Percentiles rank a stretch among this genome's conserved stretches.
Conservation (phyloP, 2,113 vertebrate species). For the Apteryx mantelli region DNA sequence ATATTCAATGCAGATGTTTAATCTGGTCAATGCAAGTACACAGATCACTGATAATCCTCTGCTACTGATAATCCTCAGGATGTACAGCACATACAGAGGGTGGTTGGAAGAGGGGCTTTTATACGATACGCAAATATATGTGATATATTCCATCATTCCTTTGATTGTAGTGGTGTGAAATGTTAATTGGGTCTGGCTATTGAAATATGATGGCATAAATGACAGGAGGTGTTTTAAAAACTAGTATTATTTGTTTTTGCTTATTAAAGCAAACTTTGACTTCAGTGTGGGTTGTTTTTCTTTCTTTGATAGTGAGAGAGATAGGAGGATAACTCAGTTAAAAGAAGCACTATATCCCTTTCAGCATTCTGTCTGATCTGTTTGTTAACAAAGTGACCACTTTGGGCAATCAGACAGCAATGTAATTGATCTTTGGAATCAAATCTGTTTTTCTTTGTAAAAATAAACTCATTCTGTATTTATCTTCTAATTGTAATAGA, state of each 20-base stretch:
- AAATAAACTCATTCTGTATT: background rate
- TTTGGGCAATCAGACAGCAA: background rate
- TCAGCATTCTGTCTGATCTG: background rate
- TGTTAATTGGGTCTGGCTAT: background rate
- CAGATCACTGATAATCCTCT: conserved; percentile 69
- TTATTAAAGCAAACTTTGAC: background rate
- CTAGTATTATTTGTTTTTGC: background rate
- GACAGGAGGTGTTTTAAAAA: background rate
- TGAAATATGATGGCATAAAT: background rate
- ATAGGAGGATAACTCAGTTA: background rate
- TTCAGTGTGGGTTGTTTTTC: background rate
- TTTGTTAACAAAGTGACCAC: background rate
- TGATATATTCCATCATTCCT: background rate
- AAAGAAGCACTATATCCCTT: background rate
- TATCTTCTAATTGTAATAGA: background rate
- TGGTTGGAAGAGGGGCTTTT: conserved; percentile 21
- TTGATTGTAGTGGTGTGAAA: background rate
- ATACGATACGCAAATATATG: background rate
- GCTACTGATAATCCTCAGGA: conserved; percentile 46
- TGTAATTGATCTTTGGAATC: background rate
- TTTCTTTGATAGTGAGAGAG: background rate
- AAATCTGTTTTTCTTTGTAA: background rate
- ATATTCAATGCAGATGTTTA: conserved; percentile 53
- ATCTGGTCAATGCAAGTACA: conserved; percentile 68
- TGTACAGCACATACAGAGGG: conserved; percentile 5